A percentile compares a stretch with the other conserved stretches of the same genome.
These are phyloP conservation scores for Dasyornis broadbenti DNA, from an alignment of 2,113 vertebrate genomes.

Conservation along the genomic window DNA sequence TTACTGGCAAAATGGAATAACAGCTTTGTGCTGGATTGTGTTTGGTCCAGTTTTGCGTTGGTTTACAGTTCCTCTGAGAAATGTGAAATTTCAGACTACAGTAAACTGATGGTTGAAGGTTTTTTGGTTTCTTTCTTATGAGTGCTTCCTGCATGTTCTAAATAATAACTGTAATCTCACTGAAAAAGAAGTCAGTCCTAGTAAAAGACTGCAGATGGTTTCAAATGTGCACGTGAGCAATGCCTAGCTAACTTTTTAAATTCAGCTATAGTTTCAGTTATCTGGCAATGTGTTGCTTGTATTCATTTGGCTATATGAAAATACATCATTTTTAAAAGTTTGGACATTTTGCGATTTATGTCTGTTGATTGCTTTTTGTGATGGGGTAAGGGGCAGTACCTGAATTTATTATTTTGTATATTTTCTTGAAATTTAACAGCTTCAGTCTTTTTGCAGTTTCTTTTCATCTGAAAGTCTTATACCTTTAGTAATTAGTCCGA, in stretches of 20 bases:
- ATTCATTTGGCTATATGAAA: background rate
- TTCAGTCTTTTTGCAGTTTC: background rate
- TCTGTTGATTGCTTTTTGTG: background rate
- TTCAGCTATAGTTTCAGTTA: background rate
- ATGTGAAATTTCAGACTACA: background rate
- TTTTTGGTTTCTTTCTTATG: background rate
- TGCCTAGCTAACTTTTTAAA: background rate
- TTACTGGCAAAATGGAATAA: background rate
- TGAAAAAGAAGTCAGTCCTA: background rate
- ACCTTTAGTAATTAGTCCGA: background rate
- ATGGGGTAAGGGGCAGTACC: background rate
- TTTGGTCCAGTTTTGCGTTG: background rate
- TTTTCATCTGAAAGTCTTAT: background rate
- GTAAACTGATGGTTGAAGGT: background rate
- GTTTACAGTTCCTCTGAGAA: background rate
- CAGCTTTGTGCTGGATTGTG: background rate
- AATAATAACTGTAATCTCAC: background rate
- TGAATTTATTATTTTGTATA: background rate
- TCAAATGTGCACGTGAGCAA: background rate
- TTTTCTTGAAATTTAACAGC: background rate
- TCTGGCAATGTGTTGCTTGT: background rate
- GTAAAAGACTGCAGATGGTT: background rate
- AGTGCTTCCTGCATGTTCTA: background rate
- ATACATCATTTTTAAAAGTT: background rate
- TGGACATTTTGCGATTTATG: background rate